Evolutionary conservation across 2,113 vertebrate genomes (phyloP), one percentile per base, ranked within the genome.

Genomic region (Tetrao urogallus): DNA sequence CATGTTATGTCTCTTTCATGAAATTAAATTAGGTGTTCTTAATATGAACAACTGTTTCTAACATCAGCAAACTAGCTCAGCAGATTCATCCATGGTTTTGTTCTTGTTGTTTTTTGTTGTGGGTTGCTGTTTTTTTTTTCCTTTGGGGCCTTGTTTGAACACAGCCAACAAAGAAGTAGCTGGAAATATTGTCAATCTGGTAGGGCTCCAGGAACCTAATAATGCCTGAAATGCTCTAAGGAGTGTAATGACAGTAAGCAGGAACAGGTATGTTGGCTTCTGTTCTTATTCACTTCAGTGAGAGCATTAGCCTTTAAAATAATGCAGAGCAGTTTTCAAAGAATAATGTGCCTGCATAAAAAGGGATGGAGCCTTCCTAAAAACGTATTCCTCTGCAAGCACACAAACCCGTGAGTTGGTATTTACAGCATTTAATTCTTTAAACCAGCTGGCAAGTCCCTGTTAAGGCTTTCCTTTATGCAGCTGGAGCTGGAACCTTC

Each of bases 11-110:
- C 95, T 97, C 96, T 97, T 95, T 96, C 66, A 38, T 94, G 94
- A 97, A 97, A 96, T 97, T 96, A 96, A 96, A 95, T 96, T 94
- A 97, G 93, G 94, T 96, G 92, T 96, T 95, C 92, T 92, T 98
- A 96, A 97, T 92, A 89, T 48, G 96, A 98, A 96, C 96, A 96
- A 96, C 91, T 97, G 96, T 90, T 95, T 94, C 95, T 92, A 96
- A 92, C 95, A 95, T 94, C 93, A 82, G 91, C 94, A 96, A 95
- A 96, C 95, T 94, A 97, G 96, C 95, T 97, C 94, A 95, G 95
- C 95, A 97, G 93, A 97, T 97, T 96, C 83, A 86, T 90, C 89
- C 75, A 42, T 47, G 90, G 71, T 95, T 92, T 94, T 96, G 34
- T 89, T 78, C 14, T 84, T 90, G 85, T 84, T 86, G 84, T 74